phyloP scores from a whole-genome alignment of 1,140 invertebrate species.

The Tribolium castaneum region DNA sequence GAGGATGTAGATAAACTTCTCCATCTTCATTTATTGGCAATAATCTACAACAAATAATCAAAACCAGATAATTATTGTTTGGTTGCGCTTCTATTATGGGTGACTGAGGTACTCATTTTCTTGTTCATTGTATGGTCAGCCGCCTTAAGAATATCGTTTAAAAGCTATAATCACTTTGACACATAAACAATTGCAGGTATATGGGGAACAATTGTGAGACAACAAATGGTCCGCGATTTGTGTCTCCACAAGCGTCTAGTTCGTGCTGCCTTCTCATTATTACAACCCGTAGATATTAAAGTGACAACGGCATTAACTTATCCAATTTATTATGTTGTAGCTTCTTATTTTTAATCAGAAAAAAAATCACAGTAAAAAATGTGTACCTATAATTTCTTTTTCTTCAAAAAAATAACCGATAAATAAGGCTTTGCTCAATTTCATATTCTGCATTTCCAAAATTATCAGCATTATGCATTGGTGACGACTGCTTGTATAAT shows the following conservation, averaged over 20 bases:
- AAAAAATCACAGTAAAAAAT: too few species aligned
- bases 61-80: conserved; percentile 17
- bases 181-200: conserved; percentile 50
- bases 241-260: conserved; percentile 45
- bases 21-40: conserved; percentile 14
- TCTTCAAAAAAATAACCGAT: too few species aligned
- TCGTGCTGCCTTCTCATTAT: conserved; percentile 51
- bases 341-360: too few species aligned
- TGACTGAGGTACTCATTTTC: not conserved
- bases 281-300: conserved; percentile 41
- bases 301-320: conserved; percentile 49
- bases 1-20: not conserved
- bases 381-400: too few species aligned
- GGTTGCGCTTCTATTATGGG: conserved; percentile 2
- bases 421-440: too few species aligned
- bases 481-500: too few species aligned
- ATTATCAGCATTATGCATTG: too few species aligned
- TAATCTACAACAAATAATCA: conserved; percentile 1
- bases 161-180: conserved; percentile 52
- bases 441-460: too few species aligned
- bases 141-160: conserved; percentile 8
- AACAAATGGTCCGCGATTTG: conserved; percentile 46
- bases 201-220: conserved; percentile 47
- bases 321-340: too few species aligned
- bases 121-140: not conserved